Base-by-base conservation (phyloP, 2,797 vertebrate species). In the Pachyuromys duprasi region DNA sequence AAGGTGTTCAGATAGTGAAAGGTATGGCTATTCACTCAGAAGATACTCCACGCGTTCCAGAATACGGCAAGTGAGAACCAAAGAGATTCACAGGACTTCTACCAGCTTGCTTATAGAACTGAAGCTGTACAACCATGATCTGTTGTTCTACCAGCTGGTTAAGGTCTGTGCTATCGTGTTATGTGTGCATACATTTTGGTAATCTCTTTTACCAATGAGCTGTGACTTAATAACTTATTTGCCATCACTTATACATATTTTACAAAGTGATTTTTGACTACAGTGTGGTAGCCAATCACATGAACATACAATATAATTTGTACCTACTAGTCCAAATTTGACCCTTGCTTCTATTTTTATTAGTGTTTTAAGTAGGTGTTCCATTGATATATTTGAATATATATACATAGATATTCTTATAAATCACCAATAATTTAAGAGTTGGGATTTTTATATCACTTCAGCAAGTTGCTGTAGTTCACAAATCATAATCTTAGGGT, bases 351-450 rank as follows among this genome's bases (percentile, higher is more conserved):
- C 49, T 90, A 33, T 76, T 92, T 84, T 90, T 60, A 57, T 81
- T 55, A 20, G 14, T 65, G 69, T 95, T 93, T 80, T 93, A 86
- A 95, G 74, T 86, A 79, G 17, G 78, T 18, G 12, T 18, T 63
- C 49, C 33, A 45, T 28, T 80, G 86, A 87, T 76, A n/a, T 65
- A 93, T 80, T 89, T 75, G 20, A 62, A 62, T 72, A 62, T 60
- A 39, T 49, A 79, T 79, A 78, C 86, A 24, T 49, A 86, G 53
- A n/a, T 28, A 60, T 55, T 57, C 92, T 28, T 63, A 15, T 70
- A 93, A 96, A 72, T 91, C 22, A 4, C 13, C 31, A 93, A 62
- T 92, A 67, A 95, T 78, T 94, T 88, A 31, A 65, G 31, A 89
- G 14, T 12, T 91, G n/a, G 15, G 12, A 76, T 63, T 90, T 78